Base-by-base conservation (phyloP, 2,888 invertebrate species). In the Plagodis dolabraria region DNA sequence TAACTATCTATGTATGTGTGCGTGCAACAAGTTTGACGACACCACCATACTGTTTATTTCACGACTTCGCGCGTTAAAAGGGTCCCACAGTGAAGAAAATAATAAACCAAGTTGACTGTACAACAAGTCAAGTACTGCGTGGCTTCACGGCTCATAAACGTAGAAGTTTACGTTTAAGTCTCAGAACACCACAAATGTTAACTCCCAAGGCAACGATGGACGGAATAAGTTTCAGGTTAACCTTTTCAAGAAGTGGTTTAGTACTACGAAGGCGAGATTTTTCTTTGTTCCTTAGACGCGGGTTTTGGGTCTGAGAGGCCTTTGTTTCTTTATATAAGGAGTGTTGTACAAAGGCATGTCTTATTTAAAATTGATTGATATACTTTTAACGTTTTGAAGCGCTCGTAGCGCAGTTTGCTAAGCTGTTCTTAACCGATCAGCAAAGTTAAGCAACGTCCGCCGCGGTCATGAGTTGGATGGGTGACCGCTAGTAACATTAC, bases 161-260 rank as follows among this genome's bases (percentile, higher is more conserved):
- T 12, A 50, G 53, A 64, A 64, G 56, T 65, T 63, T 52, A 55
- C 64, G 59, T 60, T 40, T 60, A 64, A 65, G 65, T 68, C 66
- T 68, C 60, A 63, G 63, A 59, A 64, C 64, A 53, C 64, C 63
- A 64, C 65, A 66, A 68, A 63, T 63, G 60, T 33, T 53, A 43
- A 35, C 53, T 60, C 62, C 62, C 62, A 51, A 36, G 60, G 34
- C 55, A 40, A 49, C 60, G 56, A 53, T 60, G 53, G 49, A 53
- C 36, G 34, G 38, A 49, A 57, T 46, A 60, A 60, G 10, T 60
- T 60, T 52, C 7, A 60, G 60, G 60, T 60, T 48, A 59, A 38
- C 53, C 42, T 45, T 53, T 53, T 44, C 54, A 54, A 47, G 38
- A 38, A 60, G 43, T 38, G 12, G n/a, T 42, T 51, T 52, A 45